Base-by-base conservation (phyloP, 2,113 vertebrate genomes). In the Pica pica region DNA sequence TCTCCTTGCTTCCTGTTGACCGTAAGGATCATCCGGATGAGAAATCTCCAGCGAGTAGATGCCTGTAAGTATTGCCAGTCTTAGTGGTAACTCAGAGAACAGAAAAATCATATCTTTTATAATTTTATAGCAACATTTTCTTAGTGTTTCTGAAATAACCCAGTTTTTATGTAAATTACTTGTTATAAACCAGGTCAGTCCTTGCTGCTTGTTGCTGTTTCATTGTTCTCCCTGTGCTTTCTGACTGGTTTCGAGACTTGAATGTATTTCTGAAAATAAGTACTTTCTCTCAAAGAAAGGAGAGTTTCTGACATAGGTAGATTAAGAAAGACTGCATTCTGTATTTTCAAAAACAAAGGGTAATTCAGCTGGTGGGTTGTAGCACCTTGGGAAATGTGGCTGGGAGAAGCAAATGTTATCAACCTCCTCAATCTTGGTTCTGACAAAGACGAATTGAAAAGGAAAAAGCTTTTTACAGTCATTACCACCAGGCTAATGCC, bases 1-100 rank as follows among this genome's bases (percentile, higher is more conserved):
- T 98, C 93, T 94, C 97, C 97, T 50, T 98, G 98, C 86, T 96
- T 97, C 56, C 71, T 98, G 56, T 83, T 98, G 69, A 98, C 97
- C 0, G 98, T 98, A 53, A 96, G 94, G 84, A 35, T 98, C 79
- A 98, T 98, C 49, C 82, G 96, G 30, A 98, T 98, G 98, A 98
- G 49, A 70, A 98, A 98, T 9, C 59, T 98, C 61, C 97, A 95
- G 23, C 89, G 91, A 76, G 97, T 95, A 46, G 98, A 98, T 11
- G 6, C 53, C 9, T 35, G 98, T 98, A 86, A 98, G 98, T 98
- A 33, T 37, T 28, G 41, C 41, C n/a, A 28, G 42, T 44, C 16
- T 24, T 59, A 67, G 44, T 41, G 31, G 27, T 46, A 27, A 57
- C 41, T 71, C 59, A 64, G n/a, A 7, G 11, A 71, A 77, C 7